Conservation (phyloP, 30 jellyfish, hydroid and myxozoan genomes). For the Phacellophora camtschatica region DNA sequence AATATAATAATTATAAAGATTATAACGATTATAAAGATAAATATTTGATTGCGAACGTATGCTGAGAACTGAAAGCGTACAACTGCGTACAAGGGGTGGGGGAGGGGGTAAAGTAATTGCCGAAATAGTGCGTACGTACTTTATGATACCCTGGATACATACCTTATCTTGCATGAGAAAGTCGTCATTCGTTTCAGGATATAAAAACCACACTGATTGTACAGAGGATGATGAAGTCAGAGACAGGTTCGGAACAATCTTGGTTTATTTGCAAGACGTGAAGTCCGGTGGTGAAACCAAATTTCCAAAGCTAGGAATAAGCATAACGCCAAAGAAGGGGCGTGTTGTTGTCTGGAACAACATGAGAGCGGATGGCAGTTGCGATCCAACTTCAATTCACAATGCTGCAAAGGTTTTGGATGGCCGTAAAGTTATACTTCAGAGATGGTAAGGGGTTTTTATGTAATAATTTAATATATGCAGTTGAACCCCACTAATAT, state of each 20-base stretch:
- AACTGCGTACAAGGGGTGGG: no score
- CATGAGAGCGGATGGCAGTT: slow-evolving; percentile 73
- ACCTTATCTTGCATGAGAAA: no score
- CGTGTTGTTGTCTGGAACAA: slow-evolving; percentile 84
- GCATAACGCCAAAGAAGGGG: slow-evolving; percentile 78
- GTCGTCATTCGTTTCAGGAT: slow-evolving; percentile 72
- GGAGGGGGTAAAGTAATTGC: no score
- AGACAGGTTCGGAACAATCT: slow-evolving; percentile 82
- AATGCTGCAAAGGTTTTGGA: slow-evolving; percentile 82
- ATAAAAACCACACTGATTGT: slow-evolving; percentile 81
- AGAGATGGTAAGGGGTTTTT: slow-evolving; percentile 77
- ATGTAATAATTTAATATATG: no score
- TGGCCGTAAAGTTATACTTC: slow-evolving; percentile 77
- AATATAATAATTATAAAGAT: no score
- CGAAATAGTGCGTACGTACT: no score
- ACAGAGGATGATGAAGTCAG: slow-evolving; percentile 63
- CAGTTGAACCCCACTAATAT: not conserved
- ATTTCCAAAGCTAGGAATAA: slow-evolving; percentile 67
- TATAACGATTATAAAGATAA: no score
- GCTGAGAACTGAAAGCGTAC: no score
- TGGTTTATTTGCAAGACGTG: slow-evolving; percentile 82
- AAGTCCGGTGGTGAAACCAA: slow-evolving; percentile 86
- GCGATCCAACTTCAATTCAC: slow-evolving; percentile 85
- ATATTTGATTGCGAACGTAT: no score
- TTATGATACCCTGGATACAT: no score